Base-by-base conservation (phyloP, 2,888 invertebrate species). In the Eupeodes luniger region DNA sequence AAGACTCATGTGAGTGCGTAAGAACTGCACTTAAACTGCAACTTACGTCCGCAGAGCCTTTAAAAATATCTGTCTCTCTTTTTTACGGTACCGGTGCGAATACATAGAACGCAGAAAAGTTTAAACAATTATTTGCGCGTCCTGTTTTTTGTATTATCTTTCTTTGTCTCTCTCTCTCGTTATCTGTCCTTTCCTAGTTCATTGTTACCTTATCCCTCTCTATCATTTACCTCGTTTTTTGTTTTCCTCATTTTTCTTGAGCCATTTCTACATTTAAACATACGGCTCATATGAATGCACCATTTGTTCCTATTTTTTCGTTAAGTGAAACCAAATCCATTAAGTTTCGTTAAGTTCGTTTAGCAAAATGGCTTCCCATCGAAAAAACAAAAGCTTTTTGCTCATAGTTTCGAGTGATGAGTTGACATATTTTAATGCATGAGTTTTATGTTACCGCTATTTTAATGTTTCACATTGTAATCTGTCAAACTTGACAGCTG, bases 261-360 rank as follows among this genome's bases (percentile, higher is more conserved):
- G 77, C 79, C 88, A 86, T 77, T 82, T 49, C 77, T 72, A 81
- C 84, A 70, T 57, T 62, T 72, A 69, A 67, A 86, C 81, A 84
- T 87, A 86, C 62, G 82, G 85, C 89, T 85, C 86, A 81, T 70
- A 57, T 82, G 85, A 86, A 81, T 87, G 84, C 87, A 87, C 87
- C 87, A 87, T 87, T 40, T 27, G 27, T 27, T 27, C 27, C 1
- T 40, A 40, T 9, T 40, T 69, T 74, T 81, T 81, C 62, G 83
- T 59, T 81, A 67, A 49, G 72, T 36, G 75, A 76, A 76, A 80
- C 76, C 79, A 83, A 76, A 76, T 80, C 53, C 53, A 69, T 83
- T 36, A 78, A 61, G n/a, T 81, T 81, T 64, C 67, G 82, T 74
- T 75, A 75, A 69, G 55, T 51, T 62, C 69, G 82, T 82, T 57